Evolutionary conservation across 1,140 invertebrate species (phyloP).

Genomic region (Mamestra configurata): DNA sequence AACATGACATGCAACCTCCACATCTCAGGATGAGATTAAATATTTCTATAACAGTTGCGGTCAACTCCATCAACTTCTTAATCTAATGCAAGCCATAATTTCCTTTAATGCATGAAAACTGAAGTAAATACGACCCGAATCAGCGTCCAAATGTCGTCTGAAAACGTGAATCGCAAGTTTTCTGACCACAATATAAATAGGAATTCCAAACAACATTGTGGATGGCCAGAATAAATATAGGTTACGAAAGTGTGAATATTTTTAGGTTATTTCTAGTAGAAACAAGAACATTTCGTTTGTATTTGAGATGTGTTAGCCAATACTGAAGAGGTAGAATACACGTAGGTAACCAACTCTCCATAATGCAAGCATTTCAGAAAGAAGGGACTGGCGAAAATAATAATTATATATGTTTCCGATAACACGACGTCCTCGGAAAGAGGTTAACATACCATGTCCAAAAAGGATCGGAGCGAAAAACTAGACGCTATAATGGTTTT

Average conservation of each 20-base stretch:
- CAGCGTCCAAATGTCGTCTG: slow-evolving; percentile 2
- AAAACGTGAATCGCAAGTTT: slow-evolving; percentile 26
- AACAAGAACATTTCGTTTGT: neutral
- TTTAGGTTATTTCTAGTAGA: slow-evolving; percentile 22
- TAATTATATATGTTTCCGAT: neutral
- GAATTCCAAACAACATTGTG: slow-evolving; percentile 6
- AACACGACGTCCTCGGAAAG: too few species aligned
- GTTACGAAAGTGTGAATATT: slow-evolving; percentile 35
- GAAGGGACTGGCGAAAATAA: neutral
- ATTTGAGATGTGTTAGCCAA: neutral
- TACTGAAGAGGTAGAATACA: neutral
- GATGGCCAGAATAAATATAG: slow-evolving; percentile 33
- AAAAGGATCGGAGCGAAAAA: neutral
- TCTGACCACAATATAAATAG: slow-evolving; percentile 33
- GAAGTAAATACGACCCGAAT: neutral
- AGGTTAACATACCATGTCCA: too few species aligned
- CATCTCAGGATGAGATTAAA: neutral
- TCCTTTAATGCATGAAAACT: slow-evolving; percentile 4
- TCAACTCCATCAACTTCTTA: neutral
- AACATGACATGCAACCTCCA: neutral
- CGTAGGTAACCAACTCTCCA: too few species aligned
- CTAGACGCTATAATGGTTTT: too few species aligned
- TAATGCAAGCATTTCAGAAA: neutral
- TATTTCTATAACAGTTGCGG: neutral
- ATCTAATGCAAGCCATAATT: neutral